Evolutionary conservation across 2,888 invertebrate genomes (phyloP), one percentile per base, ranked within the genome.

Genomic region (Cryptus viduatorius): DNA sequence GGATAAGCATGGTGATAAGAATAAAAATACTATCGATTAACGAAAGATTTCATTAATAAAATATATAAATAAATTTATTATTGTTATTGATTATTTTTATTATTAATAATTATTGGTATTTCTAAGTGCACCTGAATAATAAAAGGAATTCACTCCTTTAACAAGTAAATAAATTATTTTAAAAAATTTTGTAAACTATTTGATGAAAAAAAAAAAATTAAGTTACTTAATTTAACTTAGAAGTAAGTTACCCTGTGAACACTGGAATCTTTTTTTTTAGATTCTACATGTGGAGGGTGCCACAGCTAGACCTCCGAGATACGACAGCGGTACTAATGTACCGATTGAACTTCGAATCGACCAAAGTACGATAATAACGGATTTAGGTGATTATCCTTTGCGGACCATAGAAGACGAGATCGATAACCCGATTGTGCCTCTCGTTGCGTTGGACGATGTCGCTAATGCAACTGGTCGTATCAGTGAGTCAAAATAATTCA

Each of bases 401-500:
- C 12, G 29, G 29, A 1, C 59, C 24, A 59, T 59, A 29, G 3
- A 8, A 29, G 12, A 19, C 24, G 59, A 12, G 59, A 59, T 29
- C 59, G 59, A 59, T 1, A 12, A 14, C 5, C 24, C 24, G 8
- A 10, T 12, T 24, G 24, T 59, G 8, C 59, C 59, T 8, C 59
- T 59, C 59, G 59, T 59, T 10, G 24, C 24, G 24, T 59, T 59
- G 59, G 59, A 59, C 14, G 59, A 59, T 29, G 59, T 59, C 3
- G 59, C 59, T 12, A 59, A 59, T 24, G 29, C 59, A 12, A 59
- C 59, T 12, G 59, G 59, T 59, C 12, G 59, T 14, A 59, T 59
- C 14, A 59, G 59, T 59, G 14, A 59, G 59, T 5, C 4, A 24
- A 4, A 24, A 29, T 12, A 59, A 59, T 29, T 59, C 14, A 53